Conservation (phyloP, 2,888 invertebrate species). For the Liopterus haemorrhoidalis region DNA sequence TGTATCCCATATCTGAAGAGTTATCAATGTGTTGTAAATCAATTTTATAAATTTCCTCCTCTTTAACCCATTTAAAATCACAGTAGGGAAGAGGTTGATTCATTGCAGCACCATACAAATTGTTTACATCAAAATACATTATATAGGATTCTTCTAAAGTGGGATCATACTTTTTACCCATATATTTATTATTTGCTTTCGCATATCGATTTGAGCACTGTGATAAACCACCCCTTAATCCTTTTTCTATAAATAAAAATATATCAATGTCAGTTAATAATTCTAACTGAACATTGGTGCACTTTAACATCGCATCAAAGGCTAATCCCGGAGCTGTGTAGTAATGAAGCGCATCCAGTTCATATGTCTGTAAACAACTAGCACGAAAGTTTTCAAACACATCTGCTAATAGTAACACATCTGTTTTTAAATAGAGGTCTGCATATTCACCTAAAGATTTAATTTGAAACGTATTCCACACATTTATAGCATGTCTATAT, state of each 20-base stretch:
- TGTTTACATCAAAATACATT: constrained; percentile 28
- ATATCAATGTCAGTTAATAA: constrained; percentile 36
- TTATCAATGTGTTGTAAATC: too few relatives aligned
- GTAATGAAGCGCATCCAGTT: constrained; percentile 36
- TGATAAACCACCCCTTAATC: constrained; percentile 37
- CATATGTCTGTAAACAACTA: constrained; percentile 33
- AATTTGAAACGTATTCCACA: constrained; percentile 37
- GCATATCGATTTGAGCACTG: constrained; percentile 36
- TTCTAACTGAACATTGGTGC: constrained; percentile 31
- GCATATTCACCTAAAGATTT: constrained; percentile 37
- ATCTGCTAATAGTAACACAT: constrained; percentile 39
- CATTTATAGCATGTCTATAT: constrained; percentile 37
- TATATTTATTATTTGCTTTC: constrained; percentile 40
- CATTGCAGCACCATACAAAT: constrained; percentile 33
- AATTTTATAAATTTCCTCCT: too few relatives aligned
- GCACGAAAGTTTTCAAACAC: constrained; percentile 40
- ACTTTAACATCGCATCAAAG: constrained; percentile 36
- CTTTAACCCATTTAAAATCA: constrained; percentile 34
- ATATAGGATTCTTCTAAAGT: constrained; percentile 27
- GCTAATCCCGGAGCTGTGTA: constrained; percentile 35
- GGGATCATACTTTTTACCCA: constrained; percentile 34
- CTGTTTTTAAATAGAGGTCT: constrained; percentile 39
- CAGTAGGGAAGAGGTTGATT: constrained; percentile 33
- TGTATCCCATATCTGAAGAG: too few relatives aligned
- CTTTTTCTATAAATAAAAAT: constrained; percentile 35